Percentiles rank a stretch among this genome's conserved stretches.
Conservation (phyloP, 2,888 invertebrate species). For the Proisotoma minuta region DNA sequence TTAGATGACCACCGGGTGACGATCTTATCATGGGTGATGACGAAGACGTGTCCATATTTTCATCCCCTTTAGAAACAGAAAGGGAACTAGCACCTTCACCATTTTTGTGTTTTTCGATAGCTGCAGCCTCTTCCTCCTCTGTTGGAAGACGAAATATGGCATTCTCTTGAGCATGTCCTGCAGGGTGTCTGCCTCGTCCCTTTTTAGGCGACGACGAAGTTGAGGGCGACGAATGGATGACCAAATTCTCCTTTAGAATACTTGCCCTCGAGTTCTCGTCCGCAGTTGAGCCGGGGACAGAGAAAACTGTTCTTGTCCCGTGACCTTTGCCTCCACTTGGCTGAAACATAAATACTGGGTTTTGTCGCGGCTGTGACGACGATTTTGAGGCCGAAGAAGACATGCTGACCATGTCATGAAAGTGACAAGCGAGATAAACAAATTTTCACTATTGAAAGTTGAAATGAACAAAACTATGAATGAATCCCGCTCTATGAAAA, state of each 20-base stretch:
- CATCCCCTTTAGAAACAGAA: not conserved
- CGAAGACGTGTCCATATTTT: not conserved
- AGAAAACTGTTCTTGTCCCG: constrained; percentile 17
- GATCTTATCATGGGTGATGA: constrained; percentile 3
- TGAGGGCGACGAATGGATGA: not conserved
- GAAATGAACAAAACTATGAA: too few relatives aligned
- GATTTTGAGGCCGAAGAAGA: too few relatives aligned
- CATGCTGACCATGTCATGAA: too few relatives aligned
- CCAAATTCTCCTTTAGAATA: not conserved
- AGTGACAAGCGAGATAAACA: too few relatives aligned
- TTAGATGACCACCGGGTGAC: too few relatives aligned
- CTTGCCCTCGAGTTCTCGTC: not conserved
- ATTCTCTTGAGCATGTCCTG: too few relatives aligned
- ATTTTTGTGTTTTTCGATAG: too few relatives aligned
- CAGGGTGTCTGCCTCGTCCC: constrained; percentile 19
- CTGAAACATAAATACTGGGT: constrained; percentile 16
- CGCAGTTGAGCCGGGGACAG: constrained; percentile 9
- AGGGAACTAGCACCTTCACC: constrained; percentile 16
- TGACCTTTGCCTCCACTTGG: constrained; percentile 5
- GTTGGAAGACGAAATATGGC: constrained; percentile 19
- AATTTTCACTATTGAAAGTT: too few relatives aligned
- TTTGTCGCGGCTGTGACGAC: too few relatives aligned
- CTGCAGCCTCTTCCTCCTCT: constrained; percentile 27
- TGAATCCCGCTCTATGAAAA: too few relatives aligned
- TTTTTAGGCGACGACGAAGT: constrained; percentile 18